Base-by-base conservation (phyloP, 2,888 invertebrate genomes). In the Scaptomyza parva region DNA sequence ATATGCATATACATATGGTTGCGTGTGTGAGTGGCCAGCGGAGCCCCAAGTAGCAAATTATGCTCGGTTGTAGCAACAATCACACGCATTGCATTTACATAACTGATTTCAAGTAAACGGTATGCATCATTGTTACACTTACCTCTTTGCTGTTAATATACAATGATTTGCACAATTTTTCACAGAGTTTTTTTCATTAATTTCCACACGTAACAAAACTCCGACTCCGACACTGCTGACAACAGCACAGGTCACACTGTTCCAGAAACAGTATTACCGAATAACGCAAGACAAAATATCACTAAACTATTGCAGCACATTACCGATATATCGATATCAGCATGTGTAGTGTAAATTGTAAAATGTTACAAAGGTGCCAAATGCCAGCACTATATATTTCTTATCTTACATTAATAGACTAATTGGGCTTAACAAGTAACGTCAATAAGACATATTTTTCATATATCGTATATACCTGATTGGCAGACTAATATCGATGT, bases 201-300 rank as follows among this genome's bases (percentile, higher is more conserved):
- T 68, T 71, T 71, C 57, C 51, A 77, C 81, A 84, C 85, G 76
- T 85, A 81, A 81, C 82, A 64, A 69, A 81, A 75, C 70, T 70
- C 64, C 70, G 73, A 76, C 81, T 77, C 65, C 65, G 66, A 65
- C 61, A 59, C 63, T 76, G 67, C 64, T 52, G 75, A 68, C 61
- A 52, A 65, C 80, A 76, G 67, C 64, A 67, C 60, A 61, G 78
- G 73, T 60, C 77, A 72, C 64, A 77, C 64, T 77, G 60, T 53
- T 64, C 28, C 9, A 37, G 26, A 58, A 58, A 54, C 26, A 55
- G 55, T 72, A 69, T 63, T 52, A 74, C 74, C 74, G 30, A 30
- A 30, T 9, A 0, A 8, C 33, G 26, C 4, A 39, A 55, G 1
- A 5, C 20, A 9, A 37, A 48, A 44, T 54, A 44, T 54, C 14